Base-by-base conservation (phyloP, 2,888 invertebrate species). In the Corbicula japonica region DNA sequence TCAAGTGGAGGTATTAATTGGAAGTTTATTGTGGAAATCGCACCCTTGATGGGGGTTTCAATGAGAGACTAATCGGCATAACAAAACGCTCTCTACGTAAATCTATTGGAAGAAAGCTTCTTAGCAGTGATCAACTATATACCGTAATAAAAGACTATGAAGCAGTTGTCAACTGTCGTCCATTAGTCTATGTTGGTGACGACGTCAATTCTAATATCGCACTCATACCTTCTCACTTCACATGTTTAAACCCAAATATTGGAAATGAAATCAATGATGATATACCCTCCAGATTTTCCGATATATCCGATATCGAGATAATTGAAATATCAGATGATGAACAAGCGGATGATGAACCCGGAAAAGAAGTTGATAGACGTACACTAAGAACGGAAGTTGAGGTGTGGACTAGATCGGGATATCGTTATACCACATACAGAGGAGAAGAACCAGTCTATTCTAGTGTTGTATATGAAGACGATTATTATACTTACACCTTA, bases 81-180 rank as follows among this genome's bases (percentile, higher is more conserved):
- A 30, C 30, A n/a, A 56, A 56, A 28, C 23, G 56, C 8, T 23
- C 56, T 12, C 26, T 56, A 5, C 5, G 10, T 5, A 56, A 56
- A 56, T 28, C 56, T 12, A 28, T 8, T 5, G 56, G 30, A 8
- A 56, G 56, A 56, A 56, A 28, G 30, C 56, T 56, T 8, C 30
- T 56, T 12, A 56, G 10, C n/a, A 5, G 23, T 5, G n/a, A 15
- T 28, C 56, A 56, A 30, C 26, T 56, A 21, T 30, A 56, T 28
- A 56, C 56, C 6, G 5, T 56, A 28, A 5, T 56, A 10, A 56
- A 56, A 28, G 56, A 56, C 23, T 12, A 28, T 28, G 56, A 56
- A 56, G 30, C 56, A 5, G 56, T 56, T 8, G 30, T 56, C 10
- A 56, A 56, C 23, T 5, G 10, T 28, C 5, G 56, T 4, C 56